These are phyloP conservation scores for Argyresthia goedartella DNA, from an alignment of 2,888 invertebrate species.

Conservation along the genomic window DNA sequence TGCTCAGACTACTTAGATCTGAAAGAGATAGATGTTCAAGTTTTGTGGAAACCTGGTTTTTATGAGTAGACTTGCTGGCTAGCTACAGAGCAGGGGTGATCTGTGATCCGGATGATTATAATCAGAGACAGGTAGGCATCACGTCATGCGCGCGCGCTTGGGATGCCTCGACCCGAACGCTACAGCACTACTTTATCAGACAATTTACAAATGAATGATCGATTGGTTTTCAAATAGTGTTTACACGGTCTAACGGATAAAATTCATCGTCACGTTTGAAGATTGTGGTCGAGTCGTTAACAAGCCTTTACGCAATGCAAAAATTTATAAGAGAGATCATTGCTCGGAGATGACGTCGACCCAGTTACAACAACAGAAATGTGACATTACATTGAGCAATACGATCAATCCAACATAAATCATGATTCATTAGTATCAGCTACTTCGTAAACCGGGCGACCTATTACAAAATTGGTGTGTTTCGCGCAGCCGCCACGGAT, in stretches of 20 bases:
- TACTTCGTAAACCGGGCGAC: conserved; percentile 31
- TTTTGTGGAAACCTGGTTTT: no score
- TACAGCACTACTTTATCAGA: no score
- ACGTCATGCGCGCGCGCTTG: not conserved
- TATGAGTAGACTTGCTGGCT: no score
- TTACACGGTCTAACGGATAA: not conserved
- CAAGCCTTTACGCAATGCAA: no score
- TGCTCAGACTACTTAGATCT: no score
- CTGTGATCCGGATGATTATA: conserved; percentile 44
- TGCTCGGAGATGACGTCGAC: conserved; percentile 17
- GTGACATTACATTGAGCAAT: conserved; percentile 27
- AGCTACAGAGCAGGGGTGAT: no score
- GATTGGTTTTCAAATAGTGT: not conserved
- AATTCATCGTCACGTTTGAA: not conserved
- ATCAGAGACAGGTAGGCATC: conserved; percentile 52
- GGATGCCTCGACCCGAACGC: conserved; percentile 1
- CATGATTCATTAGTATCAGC: conserved; percentile 48
- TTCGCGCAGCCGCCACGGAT: conserved; percentile 8
- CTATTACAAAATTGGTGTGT: conserved; percentile 26
- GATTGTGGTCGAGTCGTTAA: no score
- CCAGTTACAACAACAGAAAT: conserved; percentile 28
- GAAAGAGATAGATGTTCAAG: no score
- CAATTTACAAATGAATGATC: no score
- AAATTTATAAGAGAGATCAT: no score
- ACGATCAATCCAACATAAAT: conserved; percentile 29